These are phyloP conservation scores for Lordiphosa mommai DNA, from an alignment of 1,140 invertebrate genomes.

Conservation along the genomic window DNA sequence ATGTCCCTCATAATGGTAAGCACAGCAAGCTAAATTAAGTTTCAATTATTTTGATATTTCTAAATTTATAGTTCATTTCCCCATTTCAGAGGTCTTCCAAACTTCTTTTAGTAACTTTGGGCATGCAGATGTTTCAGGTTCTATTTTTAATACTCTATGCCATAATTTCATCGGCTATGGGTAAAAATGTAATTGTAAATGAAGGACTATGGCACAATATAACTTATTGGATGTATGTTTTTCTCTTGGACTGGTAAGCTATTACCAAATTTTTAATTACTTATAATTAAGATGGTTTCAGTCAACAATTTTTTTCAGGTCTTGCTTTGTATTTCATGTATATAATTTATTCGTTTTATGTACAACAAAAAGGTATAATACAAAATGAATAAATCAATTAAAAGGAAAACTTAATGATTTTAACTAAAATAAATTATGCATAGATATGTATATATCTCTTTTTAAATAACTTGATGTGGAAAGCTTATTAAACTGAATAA, in stretches of 20 bases:
- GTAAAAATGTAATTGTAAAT: slow-evolving; percentile 19
- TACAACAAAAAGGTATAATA: background rate
- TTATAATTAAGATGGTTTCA: background rate
- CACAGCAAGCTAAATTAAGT: background rate
- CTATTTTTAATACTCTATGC: slow-evolving; percentile 7
- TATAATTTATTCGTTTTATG: slow-evolving; percentile 10
- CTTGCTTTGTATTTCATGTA: slow-evolving; percentile 15
- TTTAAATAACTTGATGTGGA: no score
- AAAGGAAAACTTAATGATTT: no score
- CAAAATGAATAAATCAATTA: background rate
- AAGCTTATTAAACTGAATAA: no score
- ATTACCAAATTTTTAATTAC: no score
- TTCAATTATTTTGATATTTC: background rate
- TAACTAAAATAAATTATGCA: no score
- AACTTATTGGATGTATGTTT: slow-evolving; percentile 8
- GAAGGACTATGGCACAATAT: background rate
- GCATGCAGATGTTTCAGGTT: background rate
- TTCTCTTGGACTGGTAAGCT: background rate
- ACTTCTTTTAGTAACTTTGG: background rate
- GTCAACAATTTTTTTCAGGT: background rate
- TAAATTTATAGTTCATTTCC: no score
- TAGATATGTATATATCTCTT: no score
- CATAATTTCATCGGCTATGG: background rate
- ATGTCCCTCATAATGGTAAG: slow-evolving; percentile 10
- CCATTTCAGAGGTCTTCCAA: slow-evolving; percentile 1